A percentile compares a stretch with the other conserved stretches of the same genome.
Conservation (phyloP, 2,888 invertebrate genomes). For the Anorthoa munda region DNA sequence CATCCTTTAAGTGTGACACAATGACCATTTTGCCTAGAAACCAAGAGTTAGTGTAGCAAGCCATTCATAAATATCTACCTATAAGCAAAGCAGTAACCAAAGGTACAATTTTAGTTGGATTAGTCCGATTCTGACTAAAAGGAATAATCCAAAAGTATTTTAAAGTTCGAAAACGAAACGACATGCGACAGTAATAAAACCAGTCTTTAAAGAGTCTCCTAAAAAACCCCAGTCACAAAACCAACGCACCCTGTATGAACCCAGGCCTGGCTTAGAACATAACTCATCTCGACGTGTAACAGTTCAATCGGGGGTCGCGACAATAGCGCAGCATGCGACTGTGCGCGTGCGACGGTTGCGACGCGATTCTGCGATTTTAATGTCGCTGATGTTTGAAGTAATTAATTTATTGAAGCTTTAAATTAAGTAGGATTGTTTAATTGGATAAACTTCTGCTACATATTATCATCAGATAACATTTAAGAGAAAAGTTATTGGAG, state of each 20-base stretch:
- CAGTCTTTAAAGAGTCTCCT: too few relatives aligned
- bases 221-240: neutral
- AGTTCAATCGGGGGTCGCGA: slow-evolving; percentile 88
- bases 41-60: neutral
- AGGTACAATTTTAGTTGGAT: neutral
- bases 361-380: slow-evolving; percentile 66
- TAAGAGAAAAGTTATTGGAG: too few relatives aligned
- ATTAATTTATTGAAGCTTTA: slow-evolving; percentile 55
- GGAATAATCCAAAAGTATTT: neutral
- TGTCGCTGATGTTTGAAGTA: slow-evolving; percentile 65
- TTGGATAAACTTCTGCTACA: slow-evolving; percentile 1
- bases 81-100: neutral
- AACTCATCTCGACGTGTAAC: slow-evolving; percentile 86
- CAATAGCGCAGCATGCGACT: slow-evolving; percentile 84
- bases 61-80: neutral
- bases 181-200: neutral
- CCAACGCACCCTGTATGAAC: slow-evolving; percentile 72
- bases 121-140: neutral
- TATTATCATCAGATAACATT: too few relatives aligned
- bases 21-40: too few relatives aligned
- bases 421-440: slow-evolving; percentile 23
- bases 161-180: neutral
- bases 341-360: slow-evolving; percentile 77
- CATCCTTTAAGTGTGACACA: too few relatives aligned
- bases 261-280: slow-evolving; percentile 77